Base-by-base conservation (phyloP, 1,140 invertebrate genomes). In the Chrysomallon squamiferum region DNA sequence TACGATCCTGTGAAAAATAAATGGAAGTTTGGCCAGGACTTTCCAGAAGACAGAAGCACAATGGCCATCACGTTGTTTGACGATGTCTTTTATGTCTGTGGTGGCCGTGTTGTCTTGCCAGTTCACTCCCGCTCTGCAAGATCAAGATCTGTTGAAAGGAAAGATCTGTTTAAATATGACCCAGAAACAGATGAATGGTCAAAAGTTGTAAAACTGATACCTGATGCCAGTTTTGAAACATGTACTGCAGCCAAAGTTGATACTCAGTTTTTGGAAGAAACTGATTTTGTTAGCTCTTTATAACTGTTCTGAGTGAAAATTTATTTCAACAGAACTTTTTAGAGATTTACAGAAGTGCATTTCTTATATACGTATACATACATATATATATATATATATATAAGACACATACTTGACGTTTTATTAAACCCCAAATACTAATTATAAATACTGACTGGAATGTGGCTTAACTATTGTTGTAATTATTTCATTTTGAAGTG, bases 21-120 rank as follows among this genome's bases (percentile, higher is more conserved):
- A 60, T 83, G 79, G 79, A 66, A 62, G 4, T 68, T 61, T 29
- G 77, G 76, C 3, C 18, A 62, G 11, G 75, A 77, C 27, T 80
- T 81, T 63, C 76, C 73, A 2, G 79, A 81, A 35, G 77, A 81
- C 54, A 59, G 79, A 52, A 78, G 76, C 62, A 62, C 69, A 22
- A 60, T 63, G 20, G 61, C 72, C 4, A 60, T 67, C 11, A 62
- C 68, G 25, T 38, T 59, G 15, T 27, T 71, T 35, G 72, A 72
- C 6, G 66, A 68, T 25, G 45, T 35, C 22, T 71, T 81, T 18
- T 79, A 68, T 65, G 72, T 78, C 25, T 76, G 73, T 59, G 79
- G 79, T 30, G 79, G 79, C 5, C 65, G 67, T 27, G 54, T 62
- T 61, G 30, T 73, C 7, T 38, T 68, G 22, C 54, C 68, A 9